Evolutionary conservation across 2,797 vertebrate genomes (phyloP).

Genomic region (Molossus alvarezi): DNA sequence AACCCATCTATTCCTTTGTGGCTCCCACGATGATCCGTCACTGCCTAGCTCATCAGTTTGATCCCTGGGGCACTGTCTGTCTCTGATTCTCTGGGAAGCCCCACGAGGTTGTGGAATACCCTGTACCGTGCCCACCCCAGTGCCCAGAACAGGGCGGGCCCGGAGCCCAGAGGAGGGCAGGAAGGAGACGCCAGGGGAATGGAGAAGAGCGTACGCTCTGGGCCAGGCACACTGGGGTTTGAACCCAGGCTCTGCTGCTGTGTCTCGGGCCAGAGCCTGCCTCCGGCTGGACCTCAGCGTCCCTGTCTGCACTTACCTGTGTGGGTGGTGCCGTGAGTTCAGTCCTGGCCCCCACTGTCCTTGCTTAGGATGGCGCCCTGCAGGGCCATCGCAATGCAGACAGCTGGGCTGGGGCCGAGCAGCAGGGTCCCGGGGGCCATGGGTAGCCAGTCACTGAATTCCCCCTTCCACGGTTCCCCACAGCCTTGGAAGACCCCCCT

Average conservation of each 20-base stretch:
- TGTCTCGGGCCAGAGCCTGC: too few species aligned
- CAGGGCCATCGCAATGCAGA: too few species aligned
- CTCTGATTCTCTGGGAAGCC: neutral
- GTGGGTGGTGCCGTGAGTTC: neutral
- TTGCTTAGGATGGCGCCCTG: neutral
- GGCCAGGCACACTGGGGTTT: accelerated
- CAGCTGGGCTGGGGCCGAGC: neutral
- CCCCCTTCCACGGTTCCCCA: neutral
- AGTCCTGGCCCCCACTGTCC: neutral
- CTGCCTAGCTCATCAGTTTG: neutral
- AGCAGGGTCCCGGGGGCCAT: neutral
- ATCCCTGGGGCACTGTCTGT: neutral
- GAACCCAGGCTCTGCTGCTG: neutral
- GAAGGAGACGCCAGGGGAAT: neutral
- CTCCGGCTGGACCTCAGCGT: slow-evolving; percentile 2
- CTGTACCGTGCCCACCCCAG: neutral
- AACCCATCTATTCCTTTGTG: neutral
- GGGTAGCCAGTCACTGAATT: neutral
- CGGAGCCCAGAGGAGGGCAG: neutral
- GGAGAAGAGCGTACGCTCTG: accelerated
- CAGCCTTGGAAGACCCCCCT: neutral
- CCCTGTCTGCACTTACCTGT: neutral
- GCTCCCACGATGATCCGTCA: too few species aligned
- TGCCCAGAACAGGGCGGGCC: neutral
- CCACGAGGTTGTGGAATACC: accelerated